Conservation (phyloP, 2,113 vertebrate species). For the Okapia johnstoni region DNA sequence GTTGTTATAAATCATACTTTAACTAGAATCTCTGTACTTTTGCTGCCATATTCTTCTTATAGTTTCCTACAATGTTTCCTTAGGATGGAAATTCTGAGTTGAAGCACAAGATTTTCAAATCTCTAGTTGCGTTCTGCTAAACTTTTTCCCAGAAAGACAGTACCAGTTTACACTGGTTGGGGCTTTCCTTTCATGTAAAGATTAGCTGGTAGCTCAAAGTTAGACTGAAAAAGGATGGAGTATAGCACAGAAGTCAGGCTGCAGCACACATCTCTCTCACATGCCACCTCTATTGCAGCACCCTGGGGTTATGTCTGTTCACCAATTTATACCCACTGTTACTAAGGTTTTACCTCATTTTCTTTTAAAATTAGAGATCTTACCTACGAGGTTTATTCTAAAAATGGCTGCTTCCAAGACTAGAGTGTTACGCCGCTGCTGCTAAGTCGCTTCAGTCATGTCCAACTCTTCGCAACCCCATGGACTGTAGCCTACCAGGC, state of each 20-base stretch:
- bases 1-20: neutral
- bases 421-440: neutral
- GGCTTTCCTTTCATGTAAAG: neutral
- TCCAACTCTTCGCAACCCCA: too few relatives aligned
- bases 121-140: neutral
- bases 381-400: neutral
- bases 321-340: neutral
- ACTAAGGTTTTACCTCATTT: neutral
- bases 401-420: neutral
- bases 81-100: slow-evolving; percentile 6
- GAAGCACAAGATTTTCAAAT: slow-evolving; percentile 11
- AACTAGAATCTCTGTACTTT: neutral
- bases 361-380: neutral
- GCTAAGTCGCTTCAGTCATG: too few relatives aligned
- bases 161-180: neutral
- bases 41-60: neutral
- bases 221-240: neutral
- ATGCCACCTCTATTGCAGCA: neutral
- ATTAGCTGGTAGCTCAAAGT: neutral
- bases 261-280: neutral
- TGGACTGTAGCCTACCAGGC: too few relatives aligned
- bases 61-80: neutral
- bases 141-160: neutral
- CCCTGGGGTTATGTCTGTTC: neutral
- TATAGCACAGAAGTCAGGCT: neutral